These are phyloP conservation scores for Antechinus stuartii DNA, from an alignment of 2,113 vertebrate species.

Conservation along the genomic window DNA sequence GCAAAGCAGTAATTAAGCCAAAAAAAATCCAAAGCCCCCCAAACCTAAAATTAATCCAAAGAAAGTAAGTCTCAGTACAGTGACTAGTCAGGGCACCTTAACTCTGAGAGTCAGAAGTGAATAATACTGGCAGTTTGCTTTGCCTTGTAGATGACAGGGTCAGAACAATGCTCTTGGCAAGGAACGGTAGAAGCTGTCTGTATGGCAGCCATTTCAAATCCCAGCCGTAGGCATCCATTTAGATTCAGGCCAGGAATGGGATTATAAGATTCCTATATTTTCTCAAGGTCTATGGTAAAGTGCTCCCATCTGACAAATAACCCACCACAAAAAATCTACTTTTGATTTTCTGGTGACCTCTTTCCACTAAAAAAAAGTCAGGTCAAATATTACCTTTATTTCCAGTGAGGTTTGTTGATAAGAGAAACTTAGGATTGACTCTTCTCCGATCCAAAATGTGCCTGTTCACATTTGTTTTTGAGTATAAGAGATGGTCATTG, in stretches of 20 bases:
- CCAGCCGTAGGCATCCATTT: constrained; percentile 58
- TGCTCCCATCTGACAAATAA: constrained; percentile 40
- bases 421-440: neutral
- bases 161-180: constrained; percentile 31
- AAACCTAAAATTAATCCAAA: neutral
- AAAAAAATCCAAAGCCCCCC: too few relatives aligned
- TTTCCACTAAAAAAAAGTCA: constrained; percentile 19
- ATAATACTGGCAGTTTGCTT: constrained; percentile 25
- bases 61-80: constrained; percentile 44
- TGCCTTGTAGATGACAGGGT: neutral
- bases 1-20: neutral
- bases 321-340: neutral
- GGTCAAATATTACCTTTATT: neutral
- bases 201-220: constrained; percentile 19
- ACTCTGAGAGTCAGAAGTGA: neutral
- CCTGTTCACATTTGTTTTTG: neutral
- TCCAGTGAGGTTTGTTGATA: neutral
- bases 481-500: constrained; percentile 9
- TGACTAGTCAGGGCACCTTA: constrained; percentile 28
- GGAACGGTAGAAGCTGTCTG: constrained; percentile 20
- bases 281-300: constrained; percentile 50
- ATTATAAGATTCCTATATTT: constrained; percentile 43
- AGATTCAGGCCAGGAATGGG: constrained; percentile 43
- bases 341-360: constrained; percentile 2
- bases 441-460: neutral